phyloP scores from a whole-genome alignment of 1,140 invertebrate species.

The Charaxes varanes region DNA sequence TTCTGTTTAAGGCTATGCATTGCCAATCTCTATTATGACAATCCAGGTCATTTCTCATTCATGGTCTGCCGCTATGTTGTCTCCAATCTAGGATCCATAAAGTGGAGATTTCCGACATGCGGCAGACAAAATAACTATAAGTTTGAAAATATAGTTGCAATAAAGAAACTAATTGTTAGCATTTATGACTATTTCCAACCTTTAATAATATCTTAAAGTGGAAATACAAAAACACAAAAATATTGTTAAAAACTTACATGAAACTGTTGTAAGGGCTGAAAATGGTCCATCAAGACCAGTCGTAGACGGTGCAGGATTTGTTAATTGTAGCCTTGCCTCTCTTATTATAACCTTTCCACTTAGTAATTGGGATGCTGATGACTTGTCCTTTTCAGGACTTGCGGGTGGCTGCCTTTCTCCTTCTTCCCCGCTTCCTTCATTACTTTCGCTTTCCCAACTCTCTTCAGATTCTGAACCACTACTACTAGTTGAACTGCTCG shows the following conservation, averaged over 20 bases:
- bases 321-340: conserved; percentile 81
- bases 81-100: too few species aligned
- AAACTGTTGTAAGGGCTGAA: conserved; percentile 68
- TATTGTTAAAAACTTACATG: conserved; percentile 46
- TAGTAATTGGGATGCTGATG: conserved; percentile 69
- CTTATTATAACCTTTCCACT: conserved; percentile 81
- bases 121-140: too few species aligned
- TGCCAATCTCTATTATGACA: too few species aligned
- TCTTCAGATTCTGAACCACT: conserved; percentile 68
- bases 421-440: conserved; percentile 73
- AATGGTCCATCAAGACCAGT: conserved; percentile 79
- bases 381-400: conserved; percentile 69
- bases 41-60: too few species aligned
- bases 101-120: too few species aligned
- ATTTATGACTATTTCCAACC: too few species aligned
- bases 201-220: too few species aligned
- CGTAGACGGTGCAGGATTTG: conserved; percentile 67
- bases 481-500: conserved; percentile 62
- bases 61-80: too few species aligned
- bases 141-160: too few species aligned
- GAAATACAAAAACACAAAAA: conserved; percentile 3
- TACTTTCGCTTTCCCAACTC: conserved; percentile 73
- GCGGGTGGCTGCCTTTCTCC: conserved; percentile 48
- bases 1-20: too few species aligned
- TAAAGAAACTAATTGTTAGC: too few species aligned